Conservation (phyloP, 2,888 invertebrate genomes). For the Ormyrus thymus region DNA sequence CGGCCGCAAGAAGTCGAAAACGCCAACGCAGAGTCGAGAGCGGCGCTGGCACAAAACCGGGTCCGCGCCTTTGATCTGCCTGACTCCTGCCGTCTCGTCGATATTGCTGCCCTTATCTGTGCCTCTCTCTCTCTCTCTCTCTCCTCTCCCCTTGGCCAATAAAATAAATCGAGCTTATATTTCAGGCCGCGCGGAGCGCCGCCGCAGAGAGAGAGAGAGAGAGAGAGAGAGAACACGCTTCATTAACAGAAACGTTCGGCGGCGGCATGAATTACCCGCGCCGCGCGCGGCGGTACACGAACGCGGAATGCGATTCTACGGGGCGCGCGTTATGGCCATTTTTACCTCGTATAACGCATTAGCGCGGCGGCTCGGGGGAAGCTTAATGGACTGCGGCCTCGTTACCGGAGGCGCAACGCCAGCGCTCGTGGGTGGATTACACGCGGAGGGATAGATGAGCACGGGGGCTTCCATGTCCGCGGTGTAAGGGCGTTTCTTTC, state of each 20-base stretch:
- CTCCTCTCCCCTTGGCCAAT: constrained; percentile 20
- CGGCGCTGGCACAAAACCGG: constrained; percentile 21
- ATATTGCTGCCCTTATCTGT: constrained; percentile 28
- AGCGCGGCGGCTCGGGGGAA: constrained; percentile 62
- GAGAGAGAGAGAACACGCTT: constrained; percentile 46
- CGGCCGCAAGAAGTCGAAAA: constrained; percentile 40
- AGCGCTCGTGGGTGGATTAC: constrained; percentile 54
- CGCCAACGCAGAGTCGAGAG: constrained; percentile 40
- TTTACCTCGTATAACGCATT: constrained; percentile 65
- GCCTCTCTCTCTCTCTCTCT: constrained; percentile 1
- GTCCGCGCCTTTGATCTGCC: constrained; percentile 43
- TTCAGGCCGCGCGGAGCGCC: constrained; percentile 11
- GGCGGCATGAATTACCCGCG: constrained; percentile 45
- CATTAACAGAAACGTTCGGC: constrained; percentile 54
- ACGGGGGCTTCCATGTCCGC: constrained; percentile 7
- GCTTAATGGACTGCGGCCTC: constrained; percentile 71
- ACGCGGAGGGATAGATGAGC: background rate
- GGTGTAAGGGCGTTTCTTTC: background rate
- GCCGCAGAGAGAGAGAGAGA: constrained; percentile 1
- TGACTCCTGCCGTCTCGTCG: constrained; percentile 36
- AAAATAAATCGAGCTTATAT: constrained; percentile 54
- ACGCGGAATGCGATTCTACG: constrained; percentile 69
- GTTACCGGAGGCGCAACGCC: constrained; percentile 61
- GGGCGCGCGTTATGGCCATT: constrained; percentile 24
- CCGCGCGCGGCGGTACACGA: constrained; percentile 30